Conservation (phyloP, 1,140 invertebrate species). For the Euwallacea similis region DNA sequence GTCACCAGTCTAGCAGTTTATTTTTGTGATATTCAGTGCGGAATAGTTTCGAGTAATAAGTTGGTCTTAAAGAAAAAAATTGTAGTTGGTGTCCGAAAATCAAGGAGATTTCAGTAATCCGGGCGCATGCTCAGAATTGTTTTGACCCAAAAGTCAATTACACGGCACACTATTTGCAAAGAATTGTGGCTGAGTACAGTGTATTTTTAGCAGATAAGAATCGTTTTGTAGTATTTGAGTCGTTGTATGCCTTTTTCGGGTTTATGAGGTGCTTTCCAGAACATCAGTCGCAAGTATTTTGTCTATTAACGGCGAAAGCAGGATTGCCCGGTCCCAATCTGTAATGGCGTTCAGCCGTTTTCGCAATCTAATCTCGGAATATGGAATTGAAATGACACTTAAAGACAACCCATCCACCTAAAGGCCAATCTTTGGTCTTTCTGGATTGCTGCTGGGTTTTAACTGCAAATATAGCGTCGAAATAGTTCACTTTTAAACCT, state of each 20-base stretch:
- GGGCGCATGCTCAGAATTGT: constrained; percentile 42
- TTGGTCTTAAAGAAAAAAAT: neutral
- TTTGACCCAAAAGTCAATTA: constrained; percentile 46
- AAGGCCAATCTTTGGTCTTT: constrained; percentile 27
- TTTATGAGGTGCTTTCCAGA: constrained; percentile 5
- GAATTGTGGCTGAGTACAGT: constrained; percentile 43
- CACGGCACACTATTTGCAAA: constrained; percentile 42
- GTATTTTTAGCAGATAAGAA: constrained; percentile 39
- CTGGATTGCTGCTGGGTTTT: constrained; percentile 14
- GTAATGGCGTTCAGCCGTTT: constrained; percentile 51
- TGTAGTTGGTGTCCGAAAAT: too few species aligned
- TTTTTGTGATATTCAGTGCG: neutral
- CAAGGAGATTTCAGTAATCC: neutral
- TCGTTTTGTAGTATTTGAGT: constrained; percentile 38
- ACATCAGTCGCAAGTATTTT: too few species aligned
- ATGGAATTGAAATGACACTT: constrained; percentile 46
- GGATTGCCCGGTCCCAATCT: constrained; percentile 49
- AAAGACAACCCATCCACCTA: constrained; percentile 35
- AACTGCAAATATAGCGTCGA: constrained; percentile 15
- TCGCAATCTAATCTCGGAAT: constrained; percentile 42
- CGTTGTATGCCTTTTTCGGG: constrained; percentile 17
- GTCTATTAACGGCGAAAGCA: constrained; percentile 35
- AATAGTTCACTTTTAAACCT: constrained; percentile 22
- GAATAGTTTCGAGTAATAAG: too few species aligned
- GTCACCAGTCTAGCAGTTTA: neutral